A percentile compares a stretch with the other conserved stretches of the same genome.
These are phyloP conservation scores for Tenthredo notha DNA, from an alignment of 2,888 invertebrate genomes.

Conservation along the genomic window DNA sequence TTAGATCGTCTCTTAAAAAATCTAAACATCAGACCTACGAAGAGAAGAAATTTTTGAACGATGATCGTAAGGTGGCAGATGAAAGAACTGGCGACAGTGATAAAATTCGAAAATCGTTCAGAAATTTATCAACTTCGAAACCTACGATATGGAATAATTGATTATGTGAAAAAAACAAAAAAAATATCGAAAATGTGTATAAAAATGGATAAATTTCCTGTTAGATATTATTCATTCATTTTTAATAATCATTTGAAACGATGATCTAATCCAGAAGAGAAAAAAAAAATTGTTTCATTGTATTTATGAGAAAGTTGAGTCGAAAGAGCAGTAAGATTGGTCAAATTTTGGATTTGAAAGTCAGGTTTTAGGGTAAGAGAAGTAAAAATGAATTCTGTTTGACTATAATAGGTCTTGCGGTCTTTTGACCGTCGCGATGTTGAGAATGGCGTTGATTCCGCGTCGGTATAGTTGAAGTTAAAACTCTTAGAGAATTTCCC, in stretches of 20 bases:
- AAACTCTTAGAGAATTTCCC: slow-evolving; percentile 38
- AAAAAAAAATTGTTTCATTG: not conserved
- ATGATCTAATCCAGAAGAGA: not conserved
- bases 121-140: slow-evolving; percentile 19
- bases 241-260: not conserved
- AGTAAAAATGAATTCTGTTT: not conserved
- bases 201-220: not conserved
- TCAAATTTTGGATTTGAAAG: not conserved
- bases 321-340: not conserved
- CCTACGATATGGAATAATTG: slow-evolving; percentile 38
- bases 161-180: not conserved
- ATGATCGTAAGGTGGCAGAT: not conserved
- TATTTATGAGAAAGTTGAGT: not conserved
- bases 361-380: not conserved
- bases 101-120: not conserved
- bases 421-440: slow-evolving; percentile 45
- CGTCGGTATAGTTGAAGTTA: slow-evolving; percentile 13
- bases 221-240: too few species aligned
- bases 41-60: not conserved
- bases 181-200: not conserved
- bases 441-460: slow-evolving; percentile 49
- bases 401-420: slow-evolving; percentile 30
- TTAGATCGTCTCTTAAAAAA: slow-evolving; percentile 2
- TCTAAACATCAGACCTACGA: not conserved
- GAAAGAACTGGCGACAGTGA: not conserved